These are phyloP conservation scores for Mythimna loreyi DNA, from an alignment of 2,888 invertebrate species.

Conservation along the genomic window DNA sequence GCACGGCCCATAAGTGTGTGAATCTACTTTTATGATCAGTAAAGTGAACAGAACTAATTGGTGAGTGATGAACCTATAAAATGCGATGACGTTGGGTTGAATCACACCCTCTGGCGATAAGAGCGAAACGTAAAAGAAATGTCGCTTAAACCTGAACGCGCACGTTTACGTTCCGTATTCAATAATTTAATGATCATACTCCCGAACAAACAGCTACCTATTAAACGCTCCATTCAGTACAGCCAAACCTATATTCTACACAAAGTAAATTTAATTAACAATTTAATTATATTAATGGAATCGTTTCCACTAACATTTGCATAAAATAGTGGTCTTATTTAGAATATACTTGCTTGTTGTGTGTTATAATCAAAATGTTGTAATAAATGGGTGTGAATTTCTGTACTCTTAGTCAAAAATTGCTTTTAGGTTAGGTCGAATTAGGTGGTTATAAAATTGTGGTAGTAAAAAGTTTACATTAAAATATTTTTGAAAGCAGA, in stretches of 20 bases:
- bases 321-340: conserved; percentile 41
- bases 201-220: conserved; percentile 32
- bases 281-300: conserved; percentile 52
- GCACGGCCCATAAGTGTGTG: conserved; percentile 63
- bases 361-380: conserved; percentile 24
- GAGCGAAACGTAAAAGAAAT: conserved; percentile 1
- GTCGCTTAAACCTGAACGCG: neutral
- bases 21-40: conserved; percentile 74
- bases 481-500: conserved; percentile 23
- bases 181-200: conserved; percentile 47
- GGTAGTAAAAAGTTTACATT: conserved; percentile 22
- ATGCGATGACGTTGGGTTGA: conserved; percentile 26
- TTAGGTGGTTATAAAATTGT: conserved; percentile 49
- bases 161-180: conserved; percentile 10
- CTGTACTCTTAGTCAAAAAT: conserved; percentile 12
- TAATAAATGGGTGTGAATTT: conserved; percentile 46
- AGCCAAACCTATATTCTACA: conserved; percentile 35
- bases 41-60: conserved; percentile 74
- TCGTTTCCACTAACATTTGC: conserved; percentile 39
- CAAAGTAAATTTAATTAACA: conserved; percentile 52
- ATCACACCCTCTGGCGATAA: conserved; percentile 7
- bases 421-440: conserved; percentile 41
- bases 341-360: conserved; percentile 32
- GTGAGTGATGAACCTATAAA: conserved; percentile 70
- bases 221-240: conserved; percentile 40